Conservation (phyloP, 2,797 vertebrate genomes). For the Hephaestus fuliginosus region DNA sequence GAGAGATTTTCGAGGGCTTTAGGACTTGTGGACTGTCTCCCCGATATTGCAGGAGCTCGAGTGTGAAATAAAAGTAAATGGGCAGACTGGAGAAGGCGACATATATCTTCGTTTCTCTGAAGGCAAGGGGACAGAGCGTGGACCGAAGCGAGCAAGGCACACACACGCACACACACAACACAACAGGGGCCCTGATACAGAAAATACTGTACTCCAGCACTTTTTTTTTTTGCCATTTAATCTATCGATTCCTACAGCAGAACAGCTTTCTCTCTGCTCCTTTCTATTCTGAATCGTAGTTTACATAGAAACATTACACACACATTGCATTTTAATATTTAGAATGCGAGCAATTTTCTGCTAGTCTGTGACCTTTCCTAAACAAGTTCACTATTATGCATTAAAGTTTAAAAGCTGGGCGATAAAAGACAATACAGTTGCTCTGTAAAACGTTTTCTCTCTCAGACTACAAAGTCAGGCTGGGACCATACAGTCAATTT, state of each 20-base stretch:
- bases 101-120: conserved; percentile 84
- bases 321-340: conserved; percentile 52
- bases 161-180: conserved; percentile 32
- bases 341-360: conserved; percentile 43
- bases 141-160: conserved; percentile 58
- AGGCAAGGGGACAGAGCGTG: conserved; percentile 71
- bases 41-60: conserved; percentile 79
- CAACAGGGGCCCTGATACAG: conserved; percentile 63
- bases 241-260: conserved; percentile 64
- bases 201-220: conserved; percentile 74
- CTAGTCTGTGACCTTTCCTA: conserved; percentile 41
- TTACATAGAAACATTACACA: conserved; percentile 45
- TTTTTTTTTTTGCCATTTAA: conserved; percentile 65
- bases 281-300: conserved; percentile 46
- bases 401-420: conserved; percentile 48
- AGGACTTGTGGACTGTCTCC: conserved; percentile 76
- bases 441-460: conserved; percentile 9
- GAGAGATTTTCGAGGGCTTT: conserved; percentile 82
- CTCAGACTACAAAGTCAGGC: conserved; percentile 1
- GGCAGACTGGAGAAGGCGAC: conserved; percentile 78
- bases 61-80: conserved; percentile 87
- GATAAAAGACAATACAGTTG: conserved; percentile 40
- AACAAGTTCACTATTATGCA: conserved; percentile 43
- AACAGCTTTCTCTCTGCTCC: conserved; percentile 41
- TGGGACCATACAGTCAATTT: conserved; percentile 10